Evolutionary conservation across 1,140 invertebrate genomes (phyloP).

Genomic region (Hetaerina americana): DNA sequence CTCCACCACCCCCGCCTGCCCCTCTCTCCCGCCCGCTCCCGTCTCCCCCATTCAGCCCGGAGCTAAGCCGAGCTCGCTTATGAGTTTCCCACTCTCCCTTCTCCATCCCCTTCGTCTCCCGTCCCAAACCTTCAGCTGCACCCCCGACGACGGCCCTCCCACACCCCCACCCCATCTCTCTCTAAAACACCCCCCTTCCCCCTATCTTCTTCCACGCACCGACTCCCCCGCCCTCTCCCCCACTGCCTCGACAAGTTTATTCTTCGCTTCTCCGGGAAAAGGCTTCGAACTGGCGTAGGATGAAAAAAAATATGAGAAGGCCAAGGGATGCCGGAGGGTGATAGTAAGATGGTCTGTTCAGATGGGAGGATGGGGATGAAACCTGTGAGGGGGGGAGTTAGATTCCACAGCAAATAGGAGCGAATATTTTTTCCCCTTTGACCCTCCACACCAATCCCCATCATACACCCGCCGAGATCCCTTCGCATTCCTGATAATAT

Average conservation of each 20-base stretch:
- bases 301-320: neutral
- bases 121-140: too few relatives aligned
- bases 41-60: neutral
- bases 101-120: too few relatives aligned
- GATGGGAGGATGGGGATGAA: neutral
- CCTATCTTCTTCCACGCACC: neutral
- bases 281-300: neutral
- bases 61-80: neutral
- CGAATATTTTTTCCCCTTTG: neutral
- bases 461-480: too few relatives aligned
- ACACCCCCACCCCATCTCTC: too few relatives aligned
- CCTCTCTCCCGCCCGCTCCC: neutral
- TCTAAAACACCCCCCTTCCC: too few relatives aligned
- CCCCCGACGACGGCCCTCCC: too few relatives aligned
- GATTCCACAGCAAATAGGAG: neutral
- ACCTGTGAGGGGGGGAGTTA: neutral
- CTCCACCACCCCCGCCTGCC: too few relatives aligned
- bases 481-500: too few relatives aligned
- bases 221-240: neutral
- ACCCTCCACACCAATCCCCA: too few relatives aligned
- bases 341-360: neutral
- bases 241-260: neutral
- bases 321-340: neutral
- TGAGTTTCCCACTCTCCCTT: neutral
- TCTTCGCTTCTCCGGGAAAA: neutral